Percentiles rank a stretch among this genome's conserved stretches.
These are phyloP conservation scores for Habroteleia sp. DNA, from an alignment of 2,888 invertebrate species.

Conservation along the genomic window DNA sequence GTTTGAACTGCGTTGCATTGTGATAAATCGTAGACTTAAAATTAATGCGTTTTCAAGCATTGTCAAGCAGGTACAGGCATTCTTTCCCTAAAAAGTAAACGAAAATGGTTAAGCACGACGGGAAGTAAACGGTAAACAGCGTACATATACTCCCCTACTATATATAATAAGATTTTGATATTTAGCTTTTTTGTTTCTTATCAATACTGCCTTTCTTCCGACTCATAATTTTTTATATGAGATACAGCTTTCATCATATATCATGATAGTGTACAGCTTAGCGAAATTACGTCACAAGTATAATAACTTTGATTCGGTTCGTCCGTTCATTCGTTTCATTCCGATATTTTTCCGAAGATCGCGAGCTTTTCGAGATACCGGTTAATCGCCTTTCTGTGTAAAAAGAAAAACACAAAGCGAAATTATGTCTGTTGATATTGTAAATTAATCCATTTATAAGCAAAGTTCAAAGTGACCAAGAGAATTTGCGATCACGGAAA, in stretches of 20 bases:
- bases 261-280: slow-evolving; percentile 34
- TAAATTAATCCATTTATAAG: slow-evolving; percentile 41
- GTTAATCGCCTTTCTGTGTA: slow-evolving; percentile 28
- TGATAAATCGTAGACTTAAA: slow-evolving; percentile 50
- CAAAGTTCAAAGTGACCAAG: slow-evolving; percentile 2
- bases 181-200: slow-evolving; percentile 28
- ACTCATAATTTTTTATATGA: slow-evolving; percentile 45
- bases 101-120: too few relatives aligned
- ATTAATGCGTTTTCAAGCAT: slow-evolving; percentile 31
- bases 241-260: slow-evolving; percentile 40
- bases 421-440: slow-evolving; percentile 48
- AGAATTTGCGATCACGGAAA: not conserved
- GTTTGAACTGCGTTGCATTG: slow-evolving; percentile 41
- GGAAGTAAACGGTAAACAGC: not conserved
- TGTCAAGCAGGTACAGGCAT: too few relatives aligned
- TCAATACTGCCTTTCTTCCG: slow-evolving; percentile 49
- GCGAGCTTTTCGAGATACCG: not conserved
- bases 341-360: not conserved
- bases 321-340: not conserved
- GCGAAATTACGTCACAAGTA: not conserved
- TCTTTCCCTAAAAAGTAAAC: too few relatives aligned
- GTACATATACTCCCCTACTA: not conserved
- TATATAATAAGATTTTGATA: slow-evolving; percentile 20
- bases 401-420: slow-evolving; percentile 17
- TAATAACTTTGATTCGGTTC: slow-evolving; percentile 15